Evolutionary conservation across 2,797 vertebrate genomes (phyloP).

Genomic region (Leptatherina wallacei): DNA sequence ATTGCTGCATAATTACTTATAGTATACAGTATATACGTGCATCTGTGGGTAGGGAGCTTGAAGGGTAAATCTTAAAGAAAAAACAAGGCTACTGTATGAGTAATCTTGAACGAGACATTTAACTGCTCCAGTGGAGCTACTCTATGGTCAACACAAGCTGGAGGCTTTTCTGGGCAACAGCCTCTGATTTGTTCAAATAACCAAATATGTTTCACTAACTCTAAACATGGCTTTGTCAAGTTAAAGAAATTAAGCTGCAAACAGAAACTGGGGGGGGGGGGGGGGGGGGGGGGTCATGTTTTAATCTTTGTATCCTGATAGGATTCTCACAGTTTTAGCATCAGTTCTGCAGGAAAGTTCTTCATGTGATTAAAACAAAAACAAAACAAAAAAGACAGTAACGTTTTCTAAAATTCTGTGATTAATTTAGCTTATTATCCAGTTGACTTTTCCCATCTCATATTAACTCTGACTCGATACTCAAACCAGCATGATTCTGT

Average conservation of each 20-base stretch:
- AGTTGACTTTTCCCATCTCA: conserved; percentile 1
- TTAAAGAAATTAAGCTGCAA: no score
- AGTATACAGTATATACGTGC: no score
- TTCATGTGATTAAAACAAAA: background rate
- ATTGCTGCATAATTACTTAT: no score
- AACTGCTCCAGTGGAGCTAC: conserved; percentile 43
- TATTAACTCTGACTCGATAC: conserved; percentile 10
- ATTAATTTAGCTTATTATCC: conserved; percentile 9
- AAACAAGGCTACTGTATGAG: conserved; percentile 7
- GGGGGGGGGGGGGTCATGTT: no score
- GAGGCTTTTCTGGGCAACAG: conserved; percentile 23
- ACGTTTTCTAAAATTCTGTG: no score
- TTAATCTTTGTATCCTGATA: background rate
- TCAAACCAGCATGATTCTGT: background rate
- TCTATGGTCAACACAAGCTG: conserved; percentile 29
- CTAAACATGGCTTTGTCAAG: conserved; percentile 2
- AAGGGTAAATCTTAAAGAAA: background rate
- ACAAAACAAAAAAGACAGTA: no score
- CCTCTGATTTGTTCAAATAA: conserved; percentile 24
- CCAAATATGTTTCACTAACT: conserved; percentile 12
- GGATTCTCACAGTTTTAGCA: background rate
- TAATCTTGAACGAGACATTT: conserved; percentile 18
- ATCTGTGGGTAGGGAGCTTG: background rate
- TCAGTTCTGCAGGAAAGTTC: conserved; percentile 1
- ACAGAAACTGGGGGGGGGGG: no score